Conservation (phyloP, 2,797 vertebrate genomes). For the Chelmon rostratus region DNA sequence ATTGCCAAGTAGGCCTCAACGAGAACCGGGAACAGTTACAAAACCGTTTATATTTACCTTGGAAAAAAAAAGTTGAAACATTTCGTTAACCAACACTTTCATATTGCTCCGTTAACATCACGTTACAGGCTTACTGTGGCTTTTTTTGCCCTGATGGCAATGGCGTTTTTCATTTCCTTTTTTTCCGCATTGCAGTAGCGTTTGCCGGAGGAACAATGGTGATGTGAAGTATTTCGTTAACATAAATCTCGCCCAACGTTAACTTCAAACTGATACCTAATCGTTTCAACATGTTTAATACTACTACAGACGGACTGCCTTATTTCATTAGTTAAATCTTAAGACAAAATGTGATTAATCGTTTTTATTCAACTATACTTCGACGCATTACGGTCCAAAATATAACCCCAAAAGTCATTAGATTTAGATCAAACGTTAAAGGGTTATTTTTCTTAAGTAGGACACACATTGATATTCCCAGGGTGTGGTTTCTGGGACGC, state of each 20-base stretch:
- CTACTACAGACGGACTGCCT: accelerated
- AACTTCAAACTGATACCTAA: too few relatives aligned
- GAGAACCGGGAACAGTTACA: neutral
- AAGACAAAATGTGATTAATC: neutral
- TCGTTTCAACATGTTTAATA: neutral
- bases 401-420: accelerated
- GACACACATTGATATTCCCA: conserved; percentile 37
- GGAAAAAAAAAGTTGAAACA: too few relatives aligned
- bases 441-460: neutral
- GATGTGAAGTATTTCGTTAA: accelerated
- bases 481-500: conserved; percentile 75
- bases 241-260: neutral
- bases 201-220: neutral
- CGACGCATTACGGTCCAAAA: accelerated
- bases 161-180: neutral
- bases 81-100: too few relatives aligned
- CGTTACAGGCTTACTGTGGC: accelerated
- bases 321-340: accelerated
- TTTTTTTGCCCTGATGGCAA: too few relatives aligned
- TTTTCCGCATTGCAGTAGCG: conserved; percentile 11
- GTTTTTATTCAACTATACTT: neutral
- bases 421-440: neutral
- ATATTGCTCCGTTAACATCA: neutral
- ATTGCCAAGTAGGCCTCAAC: conserved; percentile 5
- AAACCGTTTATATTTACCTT: neutral